A percentile compares a stretch with the other conserved stretches of the same genome.
Evolutionary conservation across 2,113 vertebrate genomes (phyloP).

Genomic region (Chascanopsetta lugubris): DNA sequence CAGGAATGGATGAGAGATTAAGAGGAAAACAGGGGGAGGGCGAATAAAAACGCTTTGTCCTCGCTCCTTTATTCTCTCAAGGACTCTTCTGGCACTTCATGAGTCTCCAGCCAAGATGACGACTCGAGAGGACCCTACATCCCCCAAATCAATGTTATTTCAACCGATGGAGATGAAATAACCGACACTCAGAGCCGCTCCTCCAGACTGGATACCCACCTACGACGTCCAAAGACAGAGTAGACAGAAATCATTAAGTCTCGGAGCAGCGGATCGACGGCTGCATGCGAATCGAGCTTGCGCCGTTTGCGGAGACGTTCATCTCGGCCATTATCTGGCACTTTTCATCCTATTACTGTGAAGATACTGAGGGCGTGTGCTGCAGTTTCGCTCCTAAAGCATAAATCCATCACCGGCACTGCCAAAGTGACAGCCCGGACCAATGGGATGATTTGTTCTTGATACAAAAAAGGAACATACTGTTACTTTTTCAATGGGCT

Average conservation of each 20-base stretch:
- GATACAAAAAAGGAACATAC: slow-evolving; percentile 11
- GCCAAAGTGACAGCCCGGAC: background rate
- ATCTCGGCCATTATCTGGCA: slow-evolving; percentile 24
- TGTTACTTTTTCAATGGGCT: background rate
- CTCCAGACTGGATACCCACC: slow-evolving; percentile 48
- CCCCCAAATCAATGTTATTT: slow-evolving; percentile 69
- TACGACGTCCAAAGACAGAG: slow-evolving; percentile 40
- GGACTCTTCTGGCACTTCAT: slow-evolving; percentile 40
- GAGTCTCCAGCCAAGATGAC: slow-evolving; percentile 48
- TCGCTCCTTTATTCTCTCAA: slow-evolving; percentile 38
- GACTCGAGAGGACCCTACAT: slow-evolving; percentile 53
- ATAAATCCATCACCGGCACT: slow-evolving; percentile 8
- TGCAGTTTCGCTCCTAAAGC: slow-evolving; percentile 18
- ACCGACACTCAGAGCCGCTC: slow-evolving; percentile 56
- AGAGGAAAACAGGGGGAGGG: slow-evolving; percentile 30
- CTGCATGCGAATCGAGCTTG: slow-evolving; percentile 36
- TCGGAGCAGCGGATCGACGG: slow-evolving; percentile 52
- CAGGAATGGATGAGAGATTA: slow-evolving; percentile 27
- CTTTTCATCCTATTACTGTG: slow-evolving; percentile 17
- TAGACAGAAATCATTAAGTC: slow-evolving; percentile 56
- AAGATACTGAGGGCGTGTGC: background rate
- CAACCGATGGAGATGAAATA: slow-evolving; percentile 62
- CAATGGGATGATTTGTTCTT: background rate
- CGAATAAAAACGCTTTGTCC: slow-evolving; percentile 46
- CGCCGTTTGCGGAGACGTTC: slow-evolving; percentile 32